These are phyloP conservation scores for Ichneumon xanthorius DNA, from an alignment of 2,888 invertebrate genomes.

Conservation along the genomic window DNA sequence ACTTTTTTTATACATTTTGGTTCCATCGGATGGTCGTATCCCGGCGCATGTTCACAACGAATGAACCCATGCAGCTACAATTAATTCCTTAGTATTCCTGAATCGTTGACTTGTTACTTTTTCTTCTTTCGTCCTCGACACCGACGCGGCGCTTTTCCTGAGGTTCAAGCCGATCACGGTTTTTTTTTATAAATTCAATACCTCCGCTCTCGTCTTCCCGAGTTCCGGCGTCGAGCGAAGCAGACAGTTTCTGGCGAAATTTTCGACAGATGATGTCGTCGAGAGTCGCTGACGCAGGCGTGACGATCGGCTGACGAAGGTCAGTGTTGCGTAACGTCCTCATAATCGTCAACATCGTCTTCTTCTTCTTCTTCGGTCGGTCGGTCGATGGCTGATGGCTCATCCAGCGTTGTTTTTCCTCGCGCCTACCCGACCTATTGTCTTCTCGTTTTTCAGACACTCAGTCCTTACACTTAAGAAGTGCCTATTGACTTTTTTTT, in stretches of 20 bases:
- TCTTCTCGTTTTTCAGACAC: no score
- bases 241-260: constrained; percentile 49
- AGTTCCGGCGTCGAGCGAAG: background rate
- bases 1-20: constrained; percentile 15
- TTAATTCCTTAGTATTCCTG: no score
- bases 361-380: constrained; percentile 37
- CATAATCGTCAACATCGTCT: constrained; percentile 55
- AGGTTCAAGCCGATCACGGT: constrained; percentile 40
- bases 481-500: no score
- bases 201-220: background rate
- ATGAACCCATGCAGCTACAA: background rate
- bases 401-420: constrained; percentile 18
- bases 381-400: constrained; percentile 47
- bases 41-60: background rate
- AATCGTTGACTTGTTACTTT: background rate
- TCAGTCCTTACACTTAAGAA: no score
- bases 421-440: background rate
- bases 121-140: background rate
- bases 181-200: constrained; percentile 19
- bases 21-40: background rate
- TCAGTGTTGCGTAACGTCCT: constrained; percentile 81
- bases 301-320: constrained; percentile 79
- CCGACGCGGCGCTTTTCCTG: constrained; percentile 10
- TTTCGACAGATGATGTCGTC: constrained; percentile 65
- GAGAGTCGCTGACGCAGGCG: constrained; percentile 73